These are phyloP conservation scores for Lutra lutra DNA, from an alignment of 2,797 vertebrate genomes.

Conservation along the genomic window DNA sequence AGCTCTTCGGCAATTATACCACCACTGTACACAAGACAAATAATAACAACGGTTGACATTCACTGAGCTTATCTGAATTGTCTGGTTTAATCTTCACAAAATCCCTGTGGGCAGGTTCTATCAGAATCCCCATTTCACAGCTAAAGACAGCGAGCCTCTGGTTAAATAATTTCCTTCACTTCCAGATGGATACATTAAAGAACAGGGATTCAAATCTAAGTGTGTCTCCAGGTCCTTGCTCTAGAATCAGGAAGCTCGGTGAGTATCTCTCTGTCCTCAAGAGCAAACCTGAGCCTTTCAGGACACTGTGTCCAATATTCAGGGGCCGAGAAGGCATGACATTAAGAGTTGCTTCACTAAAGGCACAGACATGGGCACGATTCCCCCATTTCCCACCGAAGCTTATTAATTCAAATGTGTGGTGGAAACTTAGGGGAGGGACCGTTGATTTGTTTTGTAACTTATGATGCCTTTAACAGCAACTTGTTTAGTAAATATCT, in stretches of 20 bases:
- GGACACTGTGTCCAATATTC: no score
- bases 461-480: not conserved
- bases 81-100: not conserved
- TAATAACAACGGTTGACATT: not conserved
- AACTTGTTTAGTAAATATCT: not conserved
- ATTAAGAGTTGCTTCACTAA: not conserved
- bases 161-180: not conserved
- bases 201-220: not conserved
- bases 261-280: not conserved
- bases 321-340: not conserved
- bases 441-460: not conserved
- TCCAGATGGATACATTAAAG: not conserved
- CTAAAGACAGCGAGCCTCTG: not conserved
- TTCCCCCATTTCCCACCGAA: not conserved
- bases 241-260: not conserved
- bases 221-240: not conserved
- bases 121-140: not conserved
- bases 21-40: not conserved
- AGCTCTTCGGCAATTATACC: not conserved
- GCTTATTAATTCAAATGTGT: slow-evolving; percentile 8
- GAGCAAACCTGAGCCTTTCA: not conserved
- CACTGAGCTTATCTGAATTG: not conserved
- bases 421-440: not conserved
- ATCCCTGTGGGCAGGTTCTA: not conserved
- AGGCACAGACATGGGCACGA: not conserved